Evolutionary conservation across 1,140 invertebrate genomes (phyloP).

Genomic region (Cydia amplana): DNA sequence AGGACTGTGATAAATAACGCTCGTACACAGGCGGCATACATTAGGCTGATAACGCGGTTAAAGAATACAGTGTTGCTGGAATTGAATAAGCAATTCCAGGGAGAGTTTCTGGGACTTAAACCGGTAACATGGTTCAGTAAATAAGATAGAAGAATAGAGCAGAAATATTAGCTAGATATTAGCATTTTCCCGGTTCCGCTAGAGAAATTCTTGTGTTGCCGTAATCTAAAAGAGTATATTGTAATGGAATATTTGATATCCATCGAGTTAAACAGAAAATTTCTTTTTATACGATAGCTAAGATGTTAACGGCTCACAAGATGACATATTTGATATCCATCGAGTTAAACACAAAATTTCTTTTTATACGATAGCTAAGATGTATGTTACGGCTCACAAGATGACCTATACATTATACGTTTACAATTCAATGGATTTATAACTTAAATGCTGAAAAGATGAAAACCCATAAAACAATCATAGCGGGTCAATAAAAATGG

Average conservation of each 20-base stretch:
- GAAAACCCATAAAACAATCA: too few relatives aligned
- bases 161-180: neutral
- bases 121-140: neutral
- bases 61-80: conserved; percentile 20
- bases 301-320: neutral
- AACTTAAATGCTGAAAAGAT: too few relatives aligned
- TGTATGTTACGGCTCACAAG: neutral
- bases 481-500: too few relatives aligned
- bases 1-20: conserved; percentile 19
- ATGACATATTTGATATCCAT: neutral
- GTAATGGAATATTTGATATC: neutral
- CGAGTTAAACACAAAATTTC: neutral
- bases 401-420: too few relatives aligned
- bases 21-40: conserved; percentile 10
- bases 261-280: neutral
- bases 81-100: conserved; percentile 12
- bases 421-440: too few relatives aligned
- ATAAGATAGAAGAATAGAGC: neutral
- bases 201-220: neutral
- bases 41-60: conserved; percentile 16
- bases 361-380: neutral
- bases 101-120: conserved; percentile 1
- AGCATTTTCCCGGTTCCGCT: neutral
- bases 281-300: neutral
- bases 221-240: neutral